Base-by-base conservation (phyloP, 2,888 invertebrate species). In the Scaptomyza flava region DNA sequence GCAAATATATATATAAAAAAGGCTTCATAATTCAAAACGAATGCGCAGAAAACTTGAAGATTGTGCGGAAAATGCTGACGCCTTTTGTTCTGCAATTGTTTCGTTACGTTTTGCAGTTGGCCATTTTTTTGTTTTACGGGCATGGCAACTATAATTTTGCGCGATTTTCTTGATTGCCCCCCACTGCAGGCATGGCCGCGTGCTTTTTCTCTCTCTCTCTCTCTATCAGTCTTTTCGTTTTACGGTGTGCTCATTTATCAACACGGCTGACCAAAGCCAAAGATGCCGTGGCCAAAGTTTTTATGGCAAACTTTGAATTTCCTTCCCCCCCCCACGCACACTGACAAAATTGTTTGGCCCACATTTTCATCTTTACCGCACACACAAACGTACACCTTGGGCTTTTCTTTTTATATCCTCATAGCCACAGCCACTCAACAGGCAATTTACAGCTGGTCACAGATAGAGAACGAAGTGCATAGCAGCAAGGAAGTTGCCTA, bases 221-320 rank as follows among this genome's bases (percentile, higher is more conserved):
- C 9, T 14, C 14, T 14, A 8, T 14, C 38, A 5, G 0, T 27
- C 27, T 27, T 27, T 27, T 14, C 58, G 20, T 46, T 66, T 67
- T 64, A 64, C 72, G 63, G 61, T 41, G 17, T 48, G 87, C 89
- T 83, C 82, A 88, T 82, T 82, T 82, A 82, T 82, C 82, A 88
- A 77, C 65, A 60, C 59, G 67, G 61, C 72, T 81, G 85, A 87
- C 82, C 82, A 78, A 70, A 79, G 79, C 65, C 58, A 61, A 64
- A 54, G 62, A 60, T 65, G 77, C 69, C 58, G 68, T 68, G 65
- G 86, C 81, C 68, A 77, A 88, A 88, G 87, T 87, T 82, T 41
- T 88, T 88, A 82, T 74, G 87, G 74, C 87, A 72, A 82, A 82
- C 81, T 82, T 82, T 86, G 67, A 86, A 71, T 82, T 88, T 80